Evolutionary conservation across 2,113 vertebrate genomes (phyloP), one percentile per base, ranked within the genome.

Genomic region (Thinocorus orbignyianus): DNA sequence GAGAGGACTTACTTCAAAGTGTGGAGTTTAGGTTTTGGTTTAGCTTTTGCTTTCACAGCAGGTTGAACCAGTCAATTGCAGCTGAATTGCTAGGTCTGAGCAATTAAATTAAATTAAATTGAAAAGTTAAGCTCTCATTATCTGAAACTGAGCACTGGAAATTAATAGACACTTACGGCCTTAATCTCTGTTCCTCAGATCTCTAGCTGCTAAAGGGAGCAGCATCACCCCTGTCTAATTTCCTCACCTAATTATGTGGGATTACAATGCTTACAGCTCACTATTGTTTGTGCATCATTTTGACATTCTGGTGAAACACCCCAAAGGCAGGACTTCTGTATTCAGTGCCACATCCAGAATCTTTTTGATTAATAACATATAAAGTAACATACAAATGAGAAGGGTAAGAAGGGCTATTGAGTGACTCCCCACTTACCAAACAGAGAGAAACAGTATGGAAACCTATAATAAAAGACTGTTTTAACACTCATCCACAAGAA

Each of bases 151-250:
- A 89, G 42, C 52, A 52, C 61, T 90, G 52, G 48, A 95, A 95
- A 95, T 93, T 68, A 88, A 55, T 74, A 86, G 73, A 89, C 14
- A 71, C 48, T 95, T 70, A 46, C 0, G 9, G 35, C 82, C 77
- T 84, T 92, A 95, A 92, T 93, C 77, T 93, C 69, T 72, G 48
- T 74, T 86, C 52, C 66, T 93, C 81, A 91, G 55, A 93, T 92
- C 81, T 89, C 51, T 60, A 71, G 26, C 51, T 86, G 83, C 42
- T 87, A 64, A 92, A 92, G 60, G 35, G 74, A 76, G 62, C 57
- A 94, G 48, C 61, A 85, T 76, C 70, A 81, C 20, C 37, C 51
- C 44, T 61, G 42, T 31, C 81, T 93, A 64, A 95, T 87, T 86
- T 95, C 65, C 22, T 78, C 18, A 64, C 70, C 42, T 92, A 89